Evolutionary conservation across 2,113 vertebrate species (phyloP).

Genomic region (Phaethornis superciliosus): DNA sequence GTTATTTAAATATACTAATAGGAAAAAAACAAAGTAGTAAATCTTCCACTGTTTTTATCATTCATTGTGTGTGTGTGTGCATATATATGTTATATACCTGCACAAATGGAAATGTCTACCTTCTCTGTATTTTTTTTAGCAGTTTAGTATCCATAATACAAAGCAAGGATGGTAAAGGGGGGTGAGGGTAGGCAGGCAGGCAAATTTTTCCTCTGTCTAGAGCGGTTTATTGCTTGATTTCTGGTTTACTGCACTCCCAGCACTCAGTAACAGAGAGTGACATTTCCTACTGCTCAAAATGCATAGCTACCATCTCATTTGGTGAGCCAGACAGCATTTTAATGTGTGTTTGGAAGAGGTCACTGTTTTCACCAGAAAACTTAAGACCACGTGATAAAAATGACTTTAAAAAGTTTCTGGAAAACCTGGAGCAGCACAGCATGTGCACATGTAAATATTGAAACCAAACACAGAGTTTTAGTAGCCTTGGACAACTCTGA

Average conservation of each 20-base stretch:
- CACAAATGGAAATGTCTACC: background rate
- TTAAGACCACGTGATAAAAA: background rate
- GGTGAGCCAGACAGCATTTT: background rate
- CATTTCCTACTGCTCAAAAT: background rate
- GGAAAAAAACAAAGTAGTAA: background rate
- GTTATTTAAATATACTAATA: background rate
- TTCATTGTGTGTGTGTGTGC: fast-evolving
- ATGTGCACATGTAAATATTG: background rate
- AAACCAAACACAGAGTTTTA: background rate
- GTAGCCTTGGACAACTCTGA: background rate
- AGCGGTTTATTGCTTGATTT: background rate
- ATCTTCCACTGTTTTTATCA: background rate
- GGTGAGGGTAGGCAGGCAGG: background rate
- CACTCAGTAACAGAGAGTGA: background rate
- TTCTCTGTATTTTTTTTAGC: background rate
- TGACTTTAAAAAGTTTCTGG: background rate
- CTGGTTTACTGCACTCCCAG: background rate
- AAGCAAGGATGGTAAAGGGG: fast-evolving
- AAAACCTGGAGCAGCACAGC: background rate
- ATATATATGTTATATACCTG: fast-evolving
- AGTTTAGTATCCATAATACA: background rate
- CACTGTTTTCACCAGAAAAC: background rate
- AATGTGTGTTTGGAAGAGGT: background rate
- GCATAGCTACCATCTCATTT: background rate
- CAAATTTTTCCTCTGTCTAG: background rate